Percentiles rank a stretch among this genome's conserved stretches.
Evolutionary conservation across 2,888 invertebrate species (phyloP).

Genomic region (Agriotes lineatus): DNA sequence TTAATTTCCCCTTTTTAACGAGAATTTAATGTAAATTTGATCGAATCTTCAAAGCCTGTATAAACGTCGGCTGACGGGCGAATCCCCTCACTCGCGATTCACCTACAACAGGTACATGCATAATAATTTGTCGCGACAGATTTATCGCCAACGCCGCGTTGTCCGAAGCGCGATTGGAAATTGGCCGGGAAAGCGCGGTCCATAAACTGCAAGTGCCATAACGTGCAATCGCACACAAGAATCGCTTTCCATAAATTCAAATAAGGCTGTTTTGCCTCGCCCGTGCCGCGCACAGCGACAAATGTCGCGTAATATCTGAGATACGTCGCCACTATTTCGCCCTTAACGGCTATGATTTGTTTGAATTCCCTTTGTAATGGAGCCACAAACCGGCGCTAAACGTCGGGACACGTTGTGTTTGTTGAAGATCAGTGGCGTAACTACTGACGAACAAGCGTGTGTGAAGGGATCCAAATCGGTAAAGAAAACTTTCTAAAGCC

Average conservation of each 20-base stretch:
- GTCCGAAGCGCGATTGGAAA: constrained; percentile 22
- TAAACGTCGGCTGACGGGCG: constrained; percentile 1
- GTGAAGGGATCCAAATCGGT: no score
- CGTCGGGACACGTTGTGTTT: no score
- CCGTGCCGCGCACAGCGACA: background rate
- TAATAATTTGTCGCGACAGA: constrained; percentile 35
- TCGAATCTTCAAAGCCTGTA: constrained; percentile 1
- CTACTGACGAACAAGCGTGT: no score
- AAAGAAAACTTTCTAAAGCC: no score
- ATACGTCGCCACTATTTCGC: constrained; percentile 16
- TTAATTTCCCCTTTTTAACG: constrained; percentile 23
- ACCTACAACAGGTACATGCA: constrained; percentile 21
- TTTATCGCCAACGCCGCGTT: constrained; percentile 25
- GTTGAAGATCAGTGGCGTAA: no score
- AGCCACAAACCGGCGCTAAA: constrained; percentile 4
- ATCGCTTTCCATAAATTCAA: constrained; percentile 22
- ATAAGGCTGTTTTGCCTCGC: background rate
- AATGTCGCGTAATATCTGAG: constrained; percentile 14
- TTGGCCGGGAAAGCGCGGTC: constrained; percentile 22
- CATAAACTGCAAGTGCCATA: constrained; percentile 26
- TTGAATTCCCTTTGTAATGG: constrained; percentile 12
- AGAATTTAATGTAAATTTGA: constrained; percentile 27
- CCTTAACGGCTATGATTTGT: constrained; percentile 13
- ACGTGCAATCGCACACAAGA: constrained; percentile 1
- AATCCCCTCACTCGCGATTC: constrained; percentile 9